These are phyloP conservation scores for Aplidium turbinatum DNA, from an alignment of 23 tunicate species.

Conservation along the genomic window DNA sequence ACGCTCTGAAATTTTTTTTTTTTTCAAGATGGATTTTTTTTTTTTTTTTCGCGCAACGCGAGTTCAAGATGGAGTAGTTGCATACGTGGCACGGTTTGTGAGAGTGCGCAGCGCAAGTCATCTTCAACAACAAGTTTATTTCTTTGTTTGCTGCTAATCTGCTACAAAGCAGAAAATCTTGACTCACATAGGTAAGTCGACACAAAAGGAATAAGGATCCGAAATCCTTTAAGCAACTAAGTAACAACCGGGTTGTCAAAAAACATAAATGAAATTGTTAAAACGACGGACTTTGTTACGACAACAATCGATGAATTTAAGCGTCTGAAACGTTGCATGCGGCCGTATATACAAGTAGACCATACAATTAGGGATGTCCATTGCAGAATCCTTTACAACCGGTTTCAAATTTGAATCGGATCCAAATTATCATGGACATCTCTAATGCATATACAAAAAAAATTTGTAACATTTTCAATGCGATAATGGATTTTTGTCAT, in stretches of 20 bases:
- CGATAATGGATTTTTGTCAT: no score
- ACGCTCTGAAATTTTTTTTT: background rate
- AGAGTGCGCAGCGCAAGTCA: no score
- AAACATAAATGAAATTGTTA: background rate
- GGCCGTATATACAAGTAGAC: slow-evolving; percentile 2
- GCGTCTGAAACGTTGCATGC: no score
- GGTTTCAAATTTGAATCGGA: background rate
- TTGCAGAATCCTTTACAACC: slow-evolving; percentile 4
- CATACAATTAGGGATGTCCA: slow-evolving; percentile 2
- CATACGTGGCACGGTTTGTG: no score
- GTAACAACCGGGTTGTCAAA: background rate
- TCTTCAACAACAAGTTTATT: no score
- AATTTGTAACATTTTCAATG: background rate
- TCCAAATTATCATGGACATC: background rate
- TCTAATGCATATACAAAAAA: background rate
- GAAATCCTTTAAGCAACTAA: background rate
- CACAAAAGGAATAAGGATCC: no score
- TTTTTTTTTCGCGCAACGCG: no score
- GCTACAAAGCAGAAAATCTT: no score
- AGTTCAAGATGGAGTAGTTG: no score
- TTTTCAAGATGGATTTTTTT: no score
- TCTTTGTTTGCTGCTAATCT: no score
- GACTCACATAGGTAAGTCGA: no score
- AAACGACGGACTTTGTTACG: background rate
- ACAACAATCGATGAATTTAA: background rate